Base-by-base conservation (phyloP, 2,888 invertebrate species). In the Hydraecia micacea region DNA sequence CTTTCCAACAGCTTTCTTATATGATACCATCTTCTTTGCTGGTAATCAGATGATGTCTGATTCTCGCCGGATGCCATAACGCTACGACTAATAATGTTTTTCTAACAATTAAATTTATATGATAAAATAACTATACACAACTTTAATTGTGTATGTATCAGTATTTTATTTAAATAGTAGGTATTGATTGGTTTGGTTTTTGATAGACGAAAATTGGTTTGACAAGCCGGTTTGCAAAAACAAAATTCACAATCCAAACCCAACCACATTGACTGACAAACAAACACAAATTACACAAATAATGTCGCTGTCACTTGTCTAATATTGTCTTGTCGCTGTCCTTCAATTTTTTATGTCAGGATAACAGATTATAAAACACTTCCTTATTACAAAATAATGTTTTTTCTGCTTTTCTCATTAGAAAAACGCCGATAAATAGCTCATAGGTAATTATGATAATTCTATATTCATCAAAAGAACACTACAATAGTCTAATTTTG, bases 1-100 rank as follows among this genome's bases (percentile, higher is more conserved):
- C 99, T 97, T 94, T 99, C 99, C 70, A 99, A 95, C 36, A 99
- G 96, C 95, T 99, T 99, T 81, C 98, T 97, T 82, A 99, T 94
- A 92, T 99, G 98, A 89, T 97, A 98, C 98, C 99, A 99, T 93
- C 98, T 96, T 92, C 98, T 97, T 84, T 97, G 95, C 81, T 95
- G 95, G 76, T 95, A 93, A 75, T 96, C 96, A 66, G 92, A 87
- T 46, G 93, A 86, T 46, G 89, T 86, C 80, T 91, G 93, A 72
- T 87, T 84, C 84, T 96, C 95, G 55, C 87, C 91, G 46, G 94
- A 89, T 66, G 93, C 91, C 94, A 94, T 94, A 66, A 77, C 75
- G 32, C 49, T 71, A n/a, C 46, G 62, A 62, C 3, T 36, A 21
- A 28, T 0, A 46, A 60, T 39, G 39, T 62, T 55, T 49, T 3